Base-by-base conservation (phyloP, 2,797 vertebrate species). In the Helarctos malayanus region DNA sequence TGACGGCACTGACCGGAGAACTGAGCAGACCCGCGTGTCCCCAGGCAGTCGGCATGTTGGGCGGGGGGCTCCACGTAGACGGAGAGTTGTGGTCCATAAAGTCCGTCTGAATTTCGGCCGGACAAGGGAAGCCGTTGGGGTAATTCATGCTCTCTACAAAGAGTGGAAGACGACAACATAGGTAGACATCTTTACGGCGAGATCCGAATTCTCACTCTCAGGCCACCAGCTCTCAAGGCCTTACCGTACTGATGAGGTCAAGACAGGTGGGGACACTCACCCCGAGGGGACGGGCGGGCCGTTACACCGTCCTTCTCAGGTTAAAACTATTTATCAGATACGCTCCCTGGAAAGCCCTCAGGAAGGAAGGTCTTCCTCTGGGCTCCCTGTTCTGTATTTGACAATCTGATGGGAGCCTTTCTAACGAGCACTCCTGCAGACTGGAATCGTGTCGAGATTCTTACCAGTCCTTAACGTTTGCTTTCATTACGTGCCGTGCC, bases 111-210 rank as follows among this genome's bases (percentile, higher is more conserved):
- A 96, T 98, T 8, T 99, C 99, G 4, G 98, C 97, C 95, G 99
- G 98, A 97, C 98, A 98, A 0, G 99, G 98, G 96, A 99, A 99
- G 95, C 98, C 98, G 71, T 98, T 99, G 41, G 99, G 98, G 95
- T 99, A 99, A 76, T 99, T 99, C 98, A 99, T 98, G 94, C 99
- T 99, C 97, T 99, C 99, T 99, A 89, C 10, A 79, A 97, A 97
- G 94, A 68, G 83, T 7, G 7, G 14, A 90, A 94, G 82, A 97
- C 45, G 18, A 47, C 47, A 9, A 11, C 80, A 41, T 0, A 47
- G n/a, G 73, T 68, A 57, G 88, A 78, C 52, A 32, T 25, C 23
- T 45, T 85, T 19, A 56, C 3, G 54, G 47, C 9, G 12, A 45
- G 27, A 69, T 19, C 1, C 15, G 65, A 76, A 89, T 68, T 83